Base-by-base conservation (phyloP, 2,113 vertebrate genomes). In the Pristiophorus japonicus region DNA sequence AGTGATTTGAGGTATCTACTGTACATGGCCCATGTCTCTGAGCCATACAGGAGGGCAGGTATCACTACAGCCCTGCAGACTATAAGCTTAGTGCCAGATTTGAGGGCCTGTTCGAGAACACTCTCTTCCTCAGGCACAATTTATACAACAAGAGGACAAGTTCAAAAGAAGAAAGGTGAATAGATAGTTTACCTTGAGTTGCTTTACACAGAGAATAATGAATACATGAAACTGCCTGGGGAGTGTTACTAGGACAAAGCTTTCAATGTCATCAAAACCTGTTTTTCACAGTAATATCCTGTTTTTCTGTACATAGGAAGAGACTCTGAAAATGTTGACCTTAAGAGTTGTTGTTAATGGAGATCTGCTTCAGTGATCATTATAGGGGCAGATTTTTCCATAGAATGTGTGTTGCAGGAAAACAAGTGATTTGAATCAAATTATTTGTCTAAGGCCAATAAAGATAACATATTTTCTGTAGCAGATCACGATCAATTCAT, bases 261-360 rank as follows among this genome's bases (percentile, higher is more conserved):
- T 62, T 91, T 91, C 55, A 91, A 55, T 5, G 12, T 91, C 55
- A 62, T 59, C 51, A 55, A 55, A 88, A 24, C 30, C 30, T 62
- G 27, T n/a, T 91, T 91, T n/a, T 91, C 55, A 62, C 47, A 59
- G 87, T n/a, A 91, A 62, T 62, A 91, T 91, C 55, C 87, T 91
- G 87, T 91, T 91, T 88, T 91, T 59, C 47, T 59, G 24, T 59
- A 30, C 87, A 91, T n/a, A 62, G 87, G 85, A 55, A 88, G 47
- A 55, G 55, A 16, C 30, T 14, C 14, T 62, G 51, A 62, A 91
- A 91, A 91, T 59, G 87, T 59, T 27, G 55, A 91, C 87, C 55
- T 62, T 81, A 81, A 91, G 55, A 62, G 20, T 30, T 91, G 55
- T 16, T 91, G 87, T 11, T 62, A 62, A 91, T 62, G 14, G 3